A percentile compares a stretch with the other conserved stretches of the same genome.
Evolutionary conservation across 1,140 invertebrate species (phyloP).

Genomic region (Listronotus bonariensis): DNA sequence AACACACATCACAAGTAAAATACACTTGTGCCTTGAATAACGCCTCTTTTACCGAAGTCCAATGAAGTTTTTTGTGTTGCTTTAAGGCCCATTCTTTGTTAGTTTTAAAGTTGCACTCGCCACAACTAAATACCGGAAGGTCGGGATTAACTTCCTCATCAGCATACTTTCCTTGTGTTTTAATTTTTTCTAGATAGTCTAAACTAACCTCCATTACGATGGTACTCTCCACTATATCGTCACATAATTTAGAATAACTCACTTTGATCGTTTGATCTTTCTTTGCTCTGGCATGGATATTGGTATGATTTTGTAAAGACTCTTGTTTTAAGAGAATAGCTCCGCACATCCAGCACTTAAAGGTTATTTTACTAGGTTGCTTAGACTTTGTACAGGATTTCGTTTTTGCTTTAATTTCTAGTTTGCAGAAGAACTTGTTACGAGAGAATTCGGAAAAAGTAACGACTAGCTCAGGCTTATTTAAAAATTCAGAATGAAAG

Average conservation of each 20-base stretch:
- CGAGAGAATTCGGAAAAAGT: no score
- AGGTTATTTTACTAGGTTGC: background rate
- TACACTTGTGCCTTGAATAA: conserved; percentile 1
- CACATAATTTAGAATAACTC: background rate
- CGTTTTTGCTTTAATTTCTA: no score
- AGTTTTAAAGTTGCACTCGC: conserved; percentile 21
- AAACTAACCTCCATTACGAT: background rate
- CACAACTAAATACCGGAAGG: conserved; percentile 7
- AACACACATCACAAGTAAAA: conserved; percentile 16
- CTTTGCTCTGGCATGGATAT: conserved; percentile 9
- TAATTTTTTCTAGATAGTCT: background rate
- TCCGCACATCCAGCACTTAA: conserved; percentile 19
- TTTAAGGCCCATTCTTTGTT: background rate
- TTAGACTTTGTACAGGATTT: no score
- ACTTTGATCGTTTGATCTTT: conserved; percentile 3
- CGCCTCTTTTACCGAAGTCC: conserved; percentile 10
- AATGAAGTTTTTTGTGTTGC: conserved; percentile 18
- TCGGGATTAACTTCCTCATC: background rate
- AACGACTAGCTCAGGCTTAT: no score
- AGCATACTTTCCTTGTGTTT: background rate
- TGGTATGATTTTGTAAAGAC: background rate
- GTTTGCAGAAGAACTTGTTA: no score
- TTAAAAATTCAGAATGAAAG: no score
- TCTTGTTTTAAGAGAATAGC: background rate
- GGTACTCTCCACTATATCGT: background rate